A percentile compares a stretch with the other conserved stretches of the same genome.
Evolutionary conservation across 2,797 vertebrate genomes (phyloP).

Genomic region (Manis crassicaudata): DNA sequence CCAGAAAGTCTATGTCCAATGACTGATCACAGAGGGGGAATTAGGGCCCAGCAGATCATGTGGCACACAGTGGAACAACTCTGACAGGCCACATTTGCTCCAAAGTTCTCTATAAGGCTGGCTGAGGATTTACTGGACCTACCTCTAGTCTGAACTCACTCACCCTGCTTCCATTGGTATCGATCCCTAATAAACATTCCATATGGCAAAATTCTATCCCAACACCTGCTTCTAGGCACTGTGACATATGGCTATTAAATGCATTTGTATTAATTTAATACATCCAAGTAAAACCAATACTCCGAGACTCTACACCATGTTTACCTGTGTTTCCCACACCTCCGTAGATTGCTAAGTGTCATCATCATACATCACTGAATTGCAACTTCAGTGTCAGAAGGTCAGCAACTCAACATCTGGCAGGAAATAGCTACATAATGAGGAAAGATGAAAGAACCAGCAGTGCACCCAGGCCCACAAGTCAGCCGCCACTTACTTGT

Average conservation of each 20-base stretch:
- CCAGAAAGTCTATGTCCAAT: background rate
- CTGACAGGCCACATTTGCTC: background rate
- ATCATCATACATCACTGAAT: background rate
- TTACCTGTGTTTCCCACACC: constrained; percentile 34
- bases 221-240: constrained; percentile 9
- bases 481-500: constrained; percentile 83
- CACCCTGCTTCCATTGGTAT: constrained; percentile 8
- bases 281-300: background rate
- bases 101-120: background rate
- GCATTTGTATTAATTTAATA: constrained; percentile 11
- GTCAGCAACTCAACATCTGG: constrained; percentile 12
- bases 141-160: background rate
- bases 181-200: background rate
- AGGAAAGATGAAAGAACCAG: background rate
- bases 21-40: background rate
- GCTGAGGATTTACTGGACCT: background rate
- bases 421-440: background rate
- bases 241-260: background rate
- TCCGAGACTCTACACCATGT: background rate
- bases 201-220: constrained; percentile 26
- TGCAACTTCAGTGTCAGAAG: background rate
- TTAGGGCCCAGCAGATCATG: background rate
- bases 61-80: background rate
- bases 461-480: background rate
- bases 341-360: background rate